These are phyloP conservation scores for Alca torda DNA, from an alignment of 2,797 vertebrate species.

Conservation along the genomic window DNA sequence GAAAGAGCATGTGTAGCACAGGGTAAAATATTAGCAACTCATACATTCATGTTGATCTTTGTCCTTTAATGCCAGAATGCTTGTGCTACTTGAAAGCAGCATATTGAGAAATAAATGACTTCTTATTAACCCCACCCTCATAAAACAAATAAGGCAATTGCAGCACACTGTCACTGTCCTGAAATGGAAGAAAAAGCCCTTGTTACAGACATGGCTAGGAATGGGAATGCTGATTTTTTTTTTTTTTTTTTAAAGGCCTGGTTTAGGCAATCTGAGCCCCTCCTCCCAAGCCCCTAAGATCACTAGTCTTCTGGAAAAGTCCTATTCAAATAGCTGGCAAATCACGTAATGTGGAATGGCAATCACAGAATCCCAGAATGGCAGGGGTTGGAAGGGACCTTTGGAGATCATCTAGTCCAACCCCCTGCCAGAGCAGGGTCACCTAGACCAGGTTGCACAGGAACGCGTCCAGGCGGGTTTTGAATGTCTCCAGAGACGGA, in stretches of 20 bases:
- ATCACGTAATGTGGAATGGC: not conserved
- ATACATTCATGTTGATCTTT: not conserved
- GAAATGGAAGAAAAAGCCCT: not conserved
- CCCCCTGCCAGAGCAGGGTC: too few species aligned
- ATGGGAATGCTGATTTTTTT: not conserved
- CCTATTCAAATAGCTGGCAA: not conserved
- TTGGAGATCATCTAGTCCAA: too few species aligned
- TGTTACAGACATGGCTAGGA: not conserved
- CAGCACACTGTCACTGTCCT: not conserved
- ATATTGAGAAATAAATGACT: not conserved
- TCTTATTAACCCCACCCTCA: not conserved
- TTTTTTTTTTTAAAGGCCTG: not conserved
- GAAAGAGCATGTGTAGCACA: not conserved
- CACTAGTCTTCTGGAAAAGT: not conserved
- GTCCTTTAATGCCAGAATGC: not conserved
- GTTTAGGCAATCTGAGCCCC: not conserved
- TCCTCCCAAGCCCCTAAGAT: not conserved
- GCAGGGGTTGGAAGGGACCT: too few species aligned
- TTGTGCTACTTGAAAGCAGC: not conserved
- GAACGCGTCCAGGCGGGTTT: too few species aligned
- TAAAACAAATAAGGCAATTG: not conserved
- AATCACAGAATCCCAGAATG: too few species aligned
- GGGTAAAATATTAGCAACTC: not conserved
- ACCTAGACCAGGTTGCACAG: too few species aligned
- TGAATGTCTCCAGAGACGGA: too few species aligned